Percentiles rank a stretch among this genome's conserved stretches.
Evolutionary conservation across 2,888 invertebrate genomes (phyloP).

Genomic region (Colostygia pectinataria): DNA sequence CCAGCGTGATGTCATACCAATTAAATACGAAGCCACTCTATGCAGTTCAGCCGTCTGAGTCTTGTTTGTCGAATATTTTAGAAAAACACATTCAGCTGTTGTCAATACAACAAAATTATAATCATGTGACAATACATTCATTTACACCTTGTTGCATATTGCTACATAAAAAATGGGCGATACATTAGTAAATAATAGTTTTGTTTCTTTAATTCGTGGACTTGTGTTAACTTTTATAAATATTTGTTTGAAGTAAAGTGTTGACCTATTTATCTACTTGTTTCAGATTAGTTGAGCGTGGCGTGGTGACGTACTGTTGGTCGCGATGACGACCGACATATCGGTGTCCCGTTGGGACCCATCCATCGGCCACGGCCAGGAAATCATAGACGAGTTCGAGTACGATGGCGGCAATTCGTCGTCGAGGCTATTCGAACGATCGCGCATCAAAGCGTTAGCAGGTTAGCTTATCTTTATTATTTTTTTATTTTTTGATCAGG

Average conservation of each 20-base stretch:
- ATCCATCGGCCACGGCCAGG: conserved; percentile 92
- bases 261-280: conserved; percentile 25
- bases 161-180: conserved; percentile 17
- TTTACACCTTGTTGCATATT: no score
- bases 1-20: conserved; percentile 59
- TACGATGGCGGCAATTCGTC: conserved; percentile 99
- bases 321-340: conserved; percentile 97
- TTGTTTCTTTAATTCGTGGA: no score
- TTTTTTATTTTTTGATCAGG: no score
- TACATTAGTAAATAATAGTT: no score
- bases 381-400: conserved; percentile 98
- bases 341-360: conserved; percentile 99
- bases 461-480: conserved; percentile 82
- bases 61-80: conserved; percentile 33
- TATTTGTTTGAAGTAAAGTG: background rate
- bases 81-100: conserved; percentile 18
- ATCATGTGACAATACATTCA: no score
- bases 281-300: conserved; percentile 72
- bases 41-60: conserved; percentile 40
- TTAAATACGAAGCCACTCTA: conserved; percentile 41
- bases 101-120: no score
- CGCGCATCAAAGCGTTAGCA: conserved; percentile 99
- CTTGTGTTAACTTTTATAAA: no score
- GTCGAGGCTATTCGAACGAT: conserved; percentile 99
- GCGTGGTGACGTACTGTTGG: conserved; percentile 71